Evolutionary conservation across 2,888 invertebrate species (phyloP).

Genomic region (Nipponacmea schrenckii): DNA sequence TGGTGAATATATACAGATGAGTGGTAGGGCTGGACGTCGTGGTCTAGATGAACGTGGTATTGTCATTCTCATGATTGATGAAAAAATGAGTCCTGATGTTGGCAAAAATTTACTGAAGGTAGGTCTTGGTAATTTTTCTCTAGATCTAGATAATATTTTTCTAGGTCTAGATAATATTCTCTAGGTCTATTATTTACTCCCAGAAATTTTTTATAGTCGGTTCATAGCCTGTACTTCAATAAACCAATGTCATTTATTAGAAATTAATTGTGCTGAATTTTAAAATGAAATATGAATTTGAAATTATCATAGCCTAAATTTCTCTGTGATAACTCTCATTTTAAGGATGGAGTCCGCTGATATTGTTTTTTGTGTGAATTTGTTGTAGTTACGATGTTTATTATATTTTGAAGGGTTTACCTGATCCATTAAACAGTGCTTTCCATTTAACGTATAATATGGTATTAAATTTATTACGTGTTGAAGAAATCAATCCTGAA

Average conservation of each 20-base stretch:
- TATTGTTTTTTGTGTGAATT: too few species aligned
- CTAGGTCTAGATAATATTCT: too few species aligned
- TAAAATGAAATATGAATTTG: too few species aligned
- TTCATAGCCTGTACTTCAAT: too few species aligned
- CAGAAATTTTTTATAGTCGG: too few species aligned
- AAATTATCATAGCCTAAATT: too few species aligned
- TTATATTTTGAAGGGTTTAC: conserved; percentile 79
- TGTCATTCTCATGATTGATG: conserved; percentile 98
- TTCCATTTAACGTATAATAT: conserved; percentile 99
- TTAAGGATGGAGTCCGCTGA: too few species aligned
- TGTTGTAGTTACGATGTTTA: too few species aligned
- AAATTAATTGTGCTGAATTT: too few species aligned
- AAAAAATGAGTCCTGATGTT: conserved; percentile 79
- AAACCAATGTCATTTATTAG: too few species aligned
- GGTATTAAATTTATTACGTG: conserved; percentile 94
- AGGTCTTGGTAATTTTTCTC: conserved; percentile 67
- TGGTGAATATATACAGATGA: conserved; percentile 99
- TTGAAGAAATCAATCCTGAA: conserved; percentile 99
- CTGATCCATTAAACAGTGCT: conserved; percentile 97
- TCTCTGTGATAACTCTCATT: too few species aligned
- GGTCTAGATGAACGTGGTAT: conserved; percentile 96
- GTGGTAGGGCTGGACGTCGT: conserved; percentile 95
- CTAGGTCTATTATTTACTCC: too few species aligned
- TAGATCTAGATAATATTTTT: neutral
- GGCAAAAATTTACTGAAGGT: conserved; percentile 75